Evolutionary conservation across 2,888 invertebrate genomes (phyloP).

Genomic region (Zonitis immaculata): DNA sequence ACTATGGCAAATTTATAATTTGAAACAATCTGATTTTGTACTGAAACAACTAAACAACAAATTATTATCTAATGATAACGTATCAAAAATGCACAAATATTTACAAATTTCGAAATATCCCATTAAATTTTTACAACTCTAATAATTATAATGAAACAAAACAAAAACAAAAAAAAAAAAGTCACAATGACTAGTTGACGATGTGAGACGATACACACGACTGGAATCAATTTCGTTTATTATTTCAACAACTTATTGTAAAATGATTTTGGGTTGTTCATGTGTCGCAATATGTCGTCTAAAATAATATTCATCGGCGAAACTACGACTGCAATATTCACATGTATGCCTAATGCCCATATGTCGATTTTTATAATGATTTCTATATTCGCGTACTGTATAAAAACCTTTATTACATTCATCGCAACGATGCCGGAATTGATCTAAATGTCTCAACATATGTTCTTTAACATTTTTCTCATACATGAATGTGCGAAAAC

Average conservation of each 20-base stretch:
- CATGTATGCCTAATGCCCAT: slow-evolving; percentile 48
- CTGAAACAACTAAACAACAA: background rate
- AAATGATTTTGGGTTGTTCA: slow-evolving; percentile 29
- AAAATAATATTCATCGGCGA: slow-evolving; percentile 47
- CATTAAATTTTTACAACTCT: background rate
- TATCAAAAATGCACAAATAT: slow-evolving; percentile 18
- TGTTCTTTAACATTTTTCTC: slow-evolving; percentile 48
- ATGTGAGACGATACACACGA: no score
- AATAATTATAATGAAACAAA: no score
- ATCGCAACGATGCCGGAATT: slow-evolving; percentile 46
- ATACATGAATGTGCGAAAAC: slow-evolving; percentile 48
- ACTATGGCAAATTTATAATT: background rate
- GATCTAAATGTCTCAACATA: slow-evolving; percentile 46
- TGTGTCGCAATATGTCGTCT: slow-evolving; percentile 46
- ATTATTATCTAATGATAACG: background rate
- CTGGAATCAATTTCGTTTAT: slow-evolving; percentile 2
- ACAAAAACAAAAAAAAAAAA: no score
- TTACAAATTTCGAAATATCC: slow-evolving; percentile 7
- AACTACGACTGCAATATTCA: slow-evolving; percentile 44
- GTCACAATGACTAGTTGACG: background rate
- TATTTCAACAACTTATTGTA: slow-evolving; percentile 7
- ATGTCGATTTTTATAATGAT: slow-evolving; percentile 47
- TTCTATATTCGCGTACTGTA: slow-evolving; percentile 46
- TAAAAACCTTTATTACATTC: slow-evolving; percentile 48
- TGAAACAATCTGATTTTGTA: slow-evolving; percentile 7